A percentile compares a stretch with the other conserved stretches of the same genome.
phyloP scores from a whole-genome alignment of 1,140 invertebrate species.

The Lutraria rhynchaena region DNA sequence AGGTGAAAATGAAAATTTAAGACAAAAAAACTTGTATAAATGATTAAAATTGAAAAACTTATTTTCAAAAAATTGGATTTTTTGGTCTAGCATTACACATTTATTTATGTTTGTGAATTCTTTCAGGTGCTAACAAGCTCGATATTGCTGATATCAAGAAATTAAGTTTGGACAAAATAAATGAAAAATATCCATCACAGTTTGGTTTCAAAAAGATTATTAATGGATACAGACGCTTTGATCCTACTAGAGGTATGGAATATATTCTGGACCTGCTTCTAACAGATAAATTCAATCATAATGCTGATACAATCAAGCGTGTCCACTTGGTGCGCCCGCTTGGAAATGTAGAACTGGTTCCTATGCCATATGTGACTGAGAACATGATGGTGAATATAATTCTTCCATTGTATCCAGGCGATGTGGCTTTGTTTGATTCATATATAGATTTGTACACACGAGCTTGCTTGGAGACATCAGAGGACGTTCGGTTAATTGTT shows the following conservation, averaged over 20 bases:
- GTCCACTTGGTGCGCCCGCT: constrained; percentile 86
- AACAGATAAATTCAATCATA: constrained; percentile 77
- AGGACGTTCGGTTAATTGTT: constrained; percentile 90
- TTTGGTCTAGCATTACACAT: too few species aligned
- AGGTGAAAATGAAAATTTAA: too few species aligned
- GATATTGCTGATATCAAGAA: constrained; percentile 88
- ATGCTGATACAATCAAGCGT: constrained; percentile 69
- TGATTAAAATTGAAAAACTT: too few species aligned
- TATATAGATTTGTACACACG: constrained; percentile 89
- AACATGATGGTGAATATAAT: constrained; percentile 90
- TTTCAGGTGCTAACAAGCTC: constrained; percentile 84
- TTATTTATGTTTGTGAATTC: neutral
- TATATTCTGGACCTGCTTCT: constrained; percentile 91
- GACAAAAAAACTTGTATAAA: too few species aligned
- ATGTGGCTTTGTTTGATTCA: constrained; percentile 83
- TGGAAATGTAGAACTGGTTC: constrained; percentile 91
- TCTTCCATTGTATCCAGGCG: constrained; percentile 85
- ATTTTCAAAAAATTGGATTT: too few species aligned
- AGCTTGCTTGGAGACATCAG: constrained; percentile 88
- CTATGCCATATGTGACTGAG: constrained; percentile 96
- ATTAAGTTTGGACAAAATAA: constrained; percentile 84
- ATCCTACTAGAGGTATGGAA: constrained; percentile 93
- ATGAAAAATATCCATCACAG: constrained; percentile 84
- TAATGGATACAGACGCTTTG: constrained; percentile 93
- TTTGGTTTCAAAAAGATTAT: constrained; percentile 83